Conservation (phyloP, 2,888 invertebrate species). For the Hydropsyche betteni region DNA sequence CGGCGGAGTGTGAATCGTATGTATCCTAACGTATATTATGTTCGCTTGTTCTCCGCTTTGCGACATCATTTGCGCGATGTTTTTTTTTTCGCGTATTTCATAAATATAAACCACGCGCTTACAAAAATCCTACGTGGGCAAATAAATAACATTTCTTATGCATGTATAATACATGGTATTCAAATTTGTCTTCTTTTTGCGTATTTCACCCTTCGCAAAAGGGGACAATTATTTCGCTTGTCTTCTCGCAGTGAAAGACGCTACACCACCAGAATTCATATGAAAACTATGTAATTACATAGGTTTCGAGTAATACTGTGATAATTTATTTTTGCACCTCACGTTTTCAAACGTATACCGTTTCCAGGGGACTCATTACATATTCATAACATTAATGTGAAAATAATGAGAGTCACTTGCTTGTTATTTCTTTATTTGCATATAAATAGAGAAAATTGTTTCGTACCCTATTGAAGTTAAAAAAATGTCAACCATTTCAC, state of each 20-base stretch:
- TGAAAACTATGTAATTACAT: neutral
- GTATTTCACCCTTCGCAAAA: neutral
- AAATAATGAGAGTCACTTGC: neutral
- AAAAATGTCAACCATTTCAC: too few species aligned
- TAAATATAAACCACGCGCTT: conserved; percentile 5
- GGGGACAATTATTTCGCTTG: conserved; percentile 20
- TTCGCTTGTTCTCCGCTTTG: conserved; percentile 31
- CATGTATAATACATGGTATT: neutral
- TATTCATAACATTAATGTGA: neutral
- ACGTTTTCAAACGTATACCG: neutral
- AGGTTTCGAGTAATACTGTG: neutral
- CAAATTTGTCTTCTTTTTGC: conserved; percentile 15
- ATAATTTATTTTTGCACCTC: conserved; percentile 13
- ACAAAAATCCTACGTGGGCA: too few species aligned
- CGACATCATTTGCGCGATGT: conserved; percentile 28
- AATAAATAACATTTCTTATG: too few species aligned
- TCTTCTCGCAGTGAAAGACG: neutral
- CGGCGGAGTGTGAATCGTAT: too few species aligned
- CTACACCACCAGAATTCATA: neutral
- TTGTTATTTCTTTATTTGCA: too few species aligned
- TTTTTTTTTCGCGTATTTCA: conserved; percentile 28
- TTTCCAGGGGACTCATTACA: neutral
- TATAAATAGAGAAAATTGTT: too few species aligned
- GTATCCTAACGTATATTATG: conserved; percentile 30
- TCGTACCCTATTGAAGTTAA: too few species aligned